Conservation (phyloP, 1,140 invertebrate species). For the Parasteatoda tepidariorum region DNA sequence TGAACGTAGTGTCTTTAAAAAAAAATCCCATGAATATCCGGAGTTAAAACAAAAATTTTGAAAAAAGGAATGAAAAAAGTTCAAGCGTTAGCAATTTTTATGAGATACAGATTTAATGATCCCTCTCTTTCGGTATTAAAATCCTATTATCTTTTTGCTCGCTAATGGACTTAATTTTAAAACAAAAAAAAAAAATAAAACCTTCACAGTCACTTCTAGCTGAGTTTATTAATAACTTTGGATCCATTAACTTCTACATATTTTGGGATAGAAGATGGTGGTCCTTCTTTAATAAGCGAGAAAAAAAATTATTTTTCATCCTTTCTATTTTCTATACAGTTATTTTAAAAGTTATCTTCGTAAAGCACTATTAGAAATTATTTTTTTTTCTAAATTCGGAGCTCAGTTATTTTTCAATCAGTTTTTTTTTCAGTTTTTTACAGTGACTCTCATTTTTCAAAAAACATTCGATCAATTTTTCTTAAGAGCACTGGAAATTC, state of each 20-base stretch:
- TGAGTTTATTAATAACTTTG: slow-evolving; percentile 58
- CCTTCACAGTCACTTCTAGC: slow-evolving; percentile 27
- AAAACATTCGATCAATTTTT: too few species aligned
- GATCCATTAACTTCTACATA: slow-evolving; percentile 46
- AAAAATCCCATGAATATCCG: slow-evolving; percentile 22
- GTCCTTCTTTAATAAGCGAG: not conserved
- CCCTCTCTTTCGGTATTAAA: slow-evolving; percentile 58
- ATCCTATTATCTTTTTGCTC: slow-evolving; percentile 56
- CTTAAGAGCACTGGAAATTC: too few species aligned
- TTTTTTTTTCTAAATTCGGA: not conserved
- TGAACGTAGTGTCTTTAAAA: not conserved
- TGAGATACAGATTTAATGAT: slow-evolving; percentile 61
- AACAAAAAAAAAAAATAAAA: slow-evolving; percentile 28
- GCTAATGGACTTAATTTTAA: slow-evolving; percentile 58
- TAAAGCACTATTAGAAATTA: not conserved
- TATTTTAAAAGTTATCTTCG: slow-evolving; percentile 18
- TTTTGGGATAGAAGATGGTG: slow-evolving; percentile 18
- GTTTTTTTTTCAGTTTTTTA: not conserved
- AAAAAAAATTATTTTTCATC: not conserved
- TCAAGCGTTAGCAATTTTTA: slow-evolving; percentile 51
- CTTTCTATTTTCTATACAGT: slow-evolving; percentile 8
- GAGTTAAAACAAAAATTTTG: slow-evolving; percentile 31
- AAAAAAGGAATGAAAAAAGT: too few species aligned
- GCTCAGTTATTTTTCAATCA: not conserved
- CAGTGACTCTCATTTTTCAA: too few species aligned